These are phyloP conservation scores for Melikaiella ostensackeni DNA, from an alignment of 2,888 invertebrate genomes.

Conservation along the genomic window DNA sequence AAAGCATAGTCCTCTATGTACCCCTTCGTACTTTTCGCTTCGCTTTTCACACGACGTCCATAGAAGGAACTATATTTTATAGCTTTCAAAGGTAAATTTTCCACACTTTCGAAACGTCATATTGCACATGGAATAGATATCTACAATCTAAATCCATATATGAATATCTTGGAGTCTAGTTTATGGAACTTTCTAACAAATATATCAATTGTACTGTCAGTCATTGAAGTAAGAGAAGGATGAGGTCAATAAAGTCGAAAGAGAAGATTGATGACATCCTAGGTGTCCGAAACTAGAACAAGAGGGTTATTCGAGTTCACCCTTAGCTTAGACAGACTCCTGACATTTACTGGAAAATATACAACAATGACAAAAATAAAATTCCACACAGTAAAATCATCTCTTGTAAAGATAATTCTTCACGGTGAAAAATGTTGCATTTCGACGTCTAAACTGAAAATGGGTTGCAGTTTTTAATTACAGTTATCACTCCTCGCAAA, in stretches of 20 bases:
- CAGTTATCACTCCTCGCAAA: background rate
- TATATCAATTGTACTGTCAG: background rate
- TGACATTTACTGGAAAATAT: background rate
- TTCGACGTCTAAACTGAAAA: background rate
- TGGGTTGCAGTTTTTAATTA: slow-evolving; percentile 3
- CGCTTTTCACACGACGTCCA: too few relatives aligned
- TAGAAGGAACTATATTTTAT: background rate
- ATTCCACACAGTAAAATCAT: background rate
- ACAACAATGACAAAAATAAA: background rate
- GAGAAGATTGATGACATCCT: slow-evolving; percentile 59
- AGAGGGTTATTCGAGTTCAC: slow-evolving; percentile 19
- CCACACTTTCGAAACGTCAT: background rate
- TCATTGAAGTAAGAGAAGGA: slow-evolving; percentile 47
- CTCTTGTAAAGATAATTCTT: background rate
- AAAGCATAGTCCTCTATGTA: too few relatives aligned
- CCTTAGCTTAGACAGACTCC: background rate
- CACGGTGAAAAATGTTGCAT: slow-evolving; percentile 1
- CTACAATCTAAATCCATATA: background rate
- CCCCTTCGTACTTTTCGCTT: too few relatives aligned
- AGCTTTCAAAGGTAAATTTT: background rate
- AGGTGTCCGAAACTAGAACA: slow-evolving; percentile 59
- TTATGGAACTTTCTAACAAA: slow-evolving; percentile 4
- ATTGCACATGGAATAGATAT: background rate
- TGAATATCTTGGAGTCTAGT: slow-evolving; percentile 4
- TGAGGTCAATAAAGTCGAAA: slow-evolving; percentile 57